A percentile compares a stretch with the other conserved stretches of the same genome.
Conservation (phyloP, 92 coral and sea anemone genomes). For the Phenganax marumi region DNA sequence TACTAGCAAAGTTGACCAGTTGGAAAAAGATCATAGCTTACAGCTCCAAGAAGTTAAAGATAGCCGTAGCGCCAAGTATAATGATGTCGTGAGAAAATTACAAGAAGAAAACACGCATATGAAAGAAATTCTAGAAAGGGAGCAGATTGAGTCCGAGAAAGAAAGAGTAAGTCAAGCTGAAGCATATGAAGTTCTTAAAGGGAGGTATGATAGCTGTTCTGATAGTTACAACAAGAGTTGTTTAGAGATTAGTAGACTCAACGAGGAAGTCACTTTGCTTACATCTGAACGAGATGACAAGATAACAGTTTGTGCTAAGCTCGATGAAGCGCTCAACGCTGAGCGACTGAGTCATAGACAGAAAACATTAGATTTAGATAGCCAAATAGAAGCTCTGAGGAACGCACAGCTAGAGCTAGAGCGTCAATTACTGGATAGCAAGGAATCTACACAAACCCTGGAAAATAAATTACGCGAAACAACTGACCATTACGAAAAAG, state of each 20-base stretch:
- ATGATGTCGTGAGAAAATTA: constrained; percentile 58
- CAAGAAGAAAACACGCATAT: constrained; percentile 74
- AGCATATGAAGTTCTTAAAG: constrained; percentile 45
- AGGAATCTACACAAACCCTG: constrained; percentile 4
- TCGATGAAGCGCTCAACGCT: constrained; percentile 45
- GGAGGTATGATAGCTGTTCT: constrained; percentile 27
- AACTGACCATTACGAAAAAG: neutral
- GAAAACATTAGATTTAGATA: constrained; percentile 51
- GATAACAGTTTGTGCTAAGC: constrained; percentile 43
- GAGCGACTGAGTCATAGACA: constrained; percentile 45
- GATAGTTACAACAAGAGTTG: constrained; percentile 18
- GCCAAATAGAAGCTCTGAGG: constrained; percentile 55
- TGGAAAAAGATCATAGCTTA: constrained; percentile 56
- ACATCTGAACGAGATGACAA: constrained; percentile 39
- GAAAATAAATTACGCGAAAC: neutral
- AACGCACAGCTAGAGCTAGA: constrained; percentile 51
- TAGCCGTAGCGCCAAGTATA: constrained; percentile 71
- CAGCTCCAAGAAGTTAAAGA: constrained; percentile 72
- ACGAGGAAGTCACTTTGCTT: constrained; percentile 50
- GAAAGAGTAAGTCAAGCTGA: constrained; percentile 58
- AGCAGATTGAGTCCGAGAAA: constrained; percentile 83
- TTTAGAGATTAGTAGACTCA: constrained; percentile 49
- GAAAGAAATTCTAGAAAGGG: constrained; percentile 84
- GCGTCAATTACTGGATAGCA: constrained; percentile 39
- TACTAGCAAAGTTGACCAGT: constrained; percentile 56